A percentile compares a stretch with the other conserved stretches of the same genome.
Evolutionary conservation across 2,797 vertebrate species (phyloP).

Genomic region (Eulemur albifrons): DNA sequence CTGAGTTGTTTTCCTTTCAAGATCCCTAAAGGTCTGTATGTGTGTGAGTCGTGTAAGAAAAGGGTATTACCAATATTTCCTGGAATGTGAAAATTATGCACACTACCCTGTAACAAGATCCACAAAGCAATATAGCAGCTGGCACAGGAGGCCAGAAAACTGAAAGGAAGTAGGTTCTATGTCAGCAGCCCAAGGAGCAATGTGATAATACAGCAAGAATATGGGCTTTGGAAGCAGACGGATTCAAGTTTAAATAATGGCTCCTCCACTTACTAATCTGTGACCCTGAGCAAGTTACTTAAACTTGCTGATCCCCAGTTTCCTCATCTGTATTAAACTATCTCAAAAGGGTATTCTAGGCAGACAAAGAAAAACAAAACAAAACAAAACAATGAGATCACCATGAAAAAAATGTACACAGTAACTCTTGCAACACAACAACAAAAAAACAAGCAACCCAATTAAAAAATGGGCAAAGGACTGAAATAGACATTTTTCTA

Average conservation of each 20-base stretch:
- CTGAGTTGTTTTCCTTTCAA: background rate
- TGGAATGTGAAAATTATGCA: conserved; percentile 61
- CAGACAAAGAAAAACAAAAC: background rate
- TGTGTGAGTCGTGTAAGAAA: conserved; percentile 66
- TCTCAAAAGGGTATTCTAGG: background rate
- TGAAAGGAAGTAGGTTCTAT: conserved; percentile 62
- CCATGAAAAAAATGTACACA: background rate
- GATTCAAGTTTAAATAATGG: background rate
- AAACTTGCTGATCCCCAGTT: conserved; percentile 1
- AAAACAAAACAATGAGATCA: background rate
- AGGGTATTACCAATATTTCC: conserved; percentile 64
- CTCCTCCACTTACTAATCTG: background rate
- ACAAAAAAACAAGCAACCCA: background rate
- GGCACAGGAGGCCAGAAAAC: conserved; percentile 67
- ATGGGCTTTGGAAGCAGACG: background rate
- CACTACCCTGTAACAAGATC: conserved; percentile 74
- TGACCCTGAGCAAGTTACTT: background rate
- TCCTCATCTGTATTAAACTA: background rate
- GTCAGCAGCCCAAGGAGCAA: background rate
- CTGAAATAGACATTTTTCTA: background rate
- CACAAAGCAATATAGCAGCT: conserved; percentile 66
- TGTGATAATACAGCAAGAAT: background rate
- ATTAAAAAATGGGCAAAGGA: background rate
- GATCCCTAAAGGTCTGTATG: background rate
- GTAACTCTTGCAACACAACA: background rate